Conservation (phyloP, 2,888 invertebrate species). For the Cinara cedri region DNA sequence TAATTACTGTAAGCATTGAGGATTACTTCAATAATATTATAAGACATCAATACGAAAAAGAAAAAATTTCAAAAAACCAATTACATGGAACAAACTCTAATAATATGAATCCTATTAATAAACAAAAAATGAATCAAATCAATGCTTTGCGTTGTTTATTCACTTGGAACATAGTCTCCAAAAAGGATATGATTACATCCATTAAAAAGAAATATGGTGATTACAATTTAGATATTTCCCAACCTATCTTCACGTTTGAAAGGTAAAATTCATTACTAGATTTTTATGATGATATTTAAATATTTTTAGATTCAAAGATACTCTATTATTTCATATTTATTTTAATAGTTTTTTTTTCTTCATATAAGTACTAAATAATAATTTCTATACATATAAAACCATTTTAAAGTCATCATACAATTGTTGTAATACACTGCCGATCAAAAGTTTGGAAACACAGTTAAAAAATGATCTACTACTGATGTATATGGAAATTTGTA, state of each 20-base stretch:
- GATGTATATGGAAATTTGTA: too few species aligned
- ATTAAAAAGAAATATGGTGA: conserved; percentile 26
- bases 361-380: too few species aligned
- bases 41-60: not conserved
- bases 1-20: not conserved
- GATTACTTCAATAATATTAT: not conserved
- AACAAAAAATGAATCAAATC: not conserved
- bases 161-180: not conserved
- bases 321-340: not conserved
- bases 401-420: too few species aligned
- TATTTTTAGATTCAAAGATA: not conserved
- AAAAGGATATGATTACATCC: not conserved
- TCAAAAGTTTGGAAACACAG: too few species aligned
- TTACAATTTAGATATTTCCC: conserved; percentile 14
- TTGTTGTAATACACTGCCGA: too few species aligned
- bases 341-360: not conserved
- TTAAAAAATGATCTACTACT: too few species aligned
- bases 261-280: not conserved
- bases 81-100: too few species aligned
- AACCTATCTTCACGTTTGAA: conserved; percentile 16
- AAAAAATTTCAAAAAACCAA: not conserved
- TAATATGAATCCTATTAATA: not conserved
- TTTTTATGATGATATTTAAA: not conserved
- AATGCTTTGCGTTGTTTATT: conserved; percentile 10
- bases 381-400: too few species aligned